Conservation (phyloP, 2,113 vertebrate genomes). For the Nyctereutes procyonoides region DNA sequence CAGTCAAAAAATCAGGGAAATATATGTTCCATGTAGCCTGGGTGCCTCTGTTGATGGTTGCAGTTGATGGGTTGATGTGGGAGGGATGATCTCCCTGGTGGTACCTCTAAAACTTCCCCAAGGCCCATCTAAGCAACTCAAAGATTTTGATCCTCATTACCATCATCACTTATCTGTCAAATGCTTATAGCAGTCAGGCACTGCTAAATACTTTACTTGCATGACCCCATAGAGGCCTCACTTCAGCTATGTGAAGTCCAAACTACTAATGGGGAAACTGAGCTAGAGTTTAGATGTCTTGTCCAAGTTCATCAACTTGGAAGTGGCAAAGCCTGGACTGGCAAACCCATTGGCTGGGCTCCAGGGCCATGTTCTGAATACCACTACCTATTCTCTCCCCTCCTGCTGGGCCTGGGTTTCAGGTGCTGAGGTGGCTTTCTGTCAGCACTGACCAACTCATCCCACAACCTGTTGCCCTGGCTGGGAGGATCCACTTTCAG, state of each 20-base stretch:
- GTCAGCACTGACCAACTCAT: not conserved
- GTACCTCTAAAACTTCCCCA: not conserved
- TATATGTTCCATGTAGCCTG: accelerated
- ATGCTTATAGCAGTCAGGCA: too few relatives aligned
- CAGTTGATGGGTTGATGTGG: too few relatives aligned
- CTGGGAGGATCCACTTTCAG: not conserved
- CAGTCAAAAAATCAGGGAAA: not conserved
- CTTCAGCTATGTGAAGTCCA: not conserved
- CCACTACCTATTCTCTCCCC: accelerated
- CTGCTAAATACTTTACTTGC: not conserved
- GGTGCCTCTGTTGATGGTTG: not conserved
- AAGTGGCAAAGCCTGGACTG: not conserved
- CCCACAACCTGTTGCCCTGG: not conserved
- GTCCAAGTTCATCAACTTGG: not conserved
- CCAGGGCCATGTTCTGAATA: too few relatives aligned
- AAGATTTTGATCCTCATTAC: not conserved
- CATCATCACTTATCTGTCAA: too few relatives aligned
- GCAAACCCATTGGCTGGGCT: not conserved
- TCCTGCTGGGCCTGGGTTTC: not conserved
- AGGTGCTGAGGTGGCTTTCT: not conserved
- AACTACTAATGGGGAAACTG: not conserved
- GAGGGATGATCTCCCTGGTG: not conserved
- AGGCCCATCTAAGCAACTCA: not conserved
- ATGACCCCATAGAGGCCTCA: not conserved
- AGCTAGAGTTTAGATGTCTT: not conserved